Conservation (phyloP, 2,888 invertebrate species). For the Drosophila merina region DNA sequence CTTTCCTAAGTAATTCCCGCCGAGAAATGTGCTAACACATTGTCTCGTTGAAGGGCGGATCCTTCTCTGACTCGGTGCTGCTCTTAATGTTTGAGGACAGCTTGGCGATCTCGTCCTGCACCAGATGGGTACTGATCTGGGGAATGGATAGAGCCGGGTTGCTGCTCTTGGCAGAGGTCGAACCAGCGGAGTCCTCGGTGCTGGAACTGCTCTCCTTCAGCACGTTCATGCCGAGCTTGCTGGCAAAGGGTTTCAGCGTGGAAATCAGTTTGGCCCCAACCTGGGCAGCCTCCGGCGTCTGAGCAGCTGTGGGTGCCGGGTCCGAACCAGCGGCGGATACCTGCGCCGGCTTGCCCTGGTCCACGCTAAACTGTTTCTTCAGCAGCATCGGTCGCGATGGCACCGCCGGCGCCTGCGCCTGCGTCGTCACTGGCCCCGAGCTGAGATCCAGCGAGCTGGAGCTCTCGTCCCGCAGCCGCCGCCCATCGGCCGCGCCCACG, state of each 20-base stretch:
- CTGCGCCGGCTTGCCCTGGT: constrained; percentile 81
- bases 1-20: constrained; percentile 47
- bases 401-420: constrained; percentile 68
- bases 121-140: constrained; percentile 83
- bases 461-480: constrained; percentile 68
- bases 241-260: constrained; percentile 80
- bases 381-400: constrained; percentile 81
- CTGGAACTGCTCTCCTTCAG: constrained; percentile 84
- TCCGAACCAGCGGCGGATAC: constrained; percentile 45
- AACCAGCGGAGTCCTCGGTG: constrained; percentile 83
- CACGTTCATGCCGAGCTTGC: constrained; percentile 82
- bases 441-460: constrained; percentile 71
- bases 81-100: constrained; percentile 84
- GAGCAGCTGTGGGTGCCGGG: constrained; percentile 27
- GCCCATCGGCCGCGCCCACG: constrained; percentile 78
- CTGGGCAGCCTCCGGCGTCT: constrained; percentile 49
- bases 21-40: constrained; percentile 81
- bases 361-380: constrained; percentile 84
- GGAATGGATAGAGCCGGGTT: constrained; percentile 75
- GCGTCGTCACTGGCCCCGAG: constrained; percentile 65
- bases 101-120: constrained; percentile 84
- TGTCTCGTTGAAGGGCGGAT: constrained; percentile 84
- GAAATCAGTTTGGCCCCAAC: constrained; percentile 80
- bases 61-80: constrained; percentile 84
- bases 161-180: constrained; percentile 54